Base-by-base conservation (phyloP, 2,797 vertebrate genomes). In the Sandelia bainsii region DNA sequence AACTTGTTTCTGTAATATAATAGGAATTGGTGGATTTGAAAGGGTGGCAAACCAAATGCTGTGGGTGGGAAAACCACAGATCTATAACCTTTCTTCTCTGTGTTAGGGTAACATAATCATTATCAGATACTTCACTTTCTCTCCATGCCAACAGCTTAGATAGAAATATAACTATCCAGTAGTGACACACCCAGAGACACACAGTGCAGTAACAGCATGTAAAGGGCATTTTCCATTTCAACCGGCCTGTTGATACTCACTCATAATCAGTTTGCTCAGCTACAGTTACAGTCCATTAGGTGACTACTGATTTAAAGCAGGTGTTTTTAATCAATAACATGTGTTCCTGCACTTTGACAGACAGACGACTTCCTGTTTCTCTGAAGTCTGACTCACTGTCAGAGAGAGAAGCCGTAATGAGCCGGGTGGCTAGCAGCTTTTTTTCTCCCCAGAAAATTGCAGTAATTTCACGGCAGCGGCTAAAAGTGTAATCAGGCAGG, bases 361-460 rank as follows among this genome's bases (percentile, higher is more conserved):
- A 63, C 71, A 63, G 76, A 68, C 12, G 62, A 64, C 62, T 73
- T 79, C 63, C 76, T 76, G 78, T 63, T 50, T 59, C 66, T 65
- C 62, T 14, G 50, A 0, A 0, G 22, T 64, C 44, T 7, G 2
- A 42, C 69, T 62, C 49, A 8, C 69, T 69, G 42, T 75, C 76
- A 67, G 34, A 13, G 51, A 75, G 73, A 68, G 45, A 37, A 46
- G 7, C 44, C 0, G 34, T 69, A 66, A 76, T 77, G 73, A 76
- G 72, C n/a, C 13, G 3, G 40, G 29, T 34, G 10, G 66, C 71
- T 32, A 67, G 71, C 57, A n/a, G 72, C 72, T 56, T 8, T 8
- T 66, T 72, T 75, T 79, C 52, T 67, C 59, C 63, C 45, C 58
- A 54, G 49, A 70, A 85, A 81, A 89, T 84, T 65, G 69, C 77